Evolutionary conservation across 2,797 vertebrate genomes (phyloP), one percentile per base, ranked within the genome.

Genomic region (Corythornis leucogaster): DNA sequence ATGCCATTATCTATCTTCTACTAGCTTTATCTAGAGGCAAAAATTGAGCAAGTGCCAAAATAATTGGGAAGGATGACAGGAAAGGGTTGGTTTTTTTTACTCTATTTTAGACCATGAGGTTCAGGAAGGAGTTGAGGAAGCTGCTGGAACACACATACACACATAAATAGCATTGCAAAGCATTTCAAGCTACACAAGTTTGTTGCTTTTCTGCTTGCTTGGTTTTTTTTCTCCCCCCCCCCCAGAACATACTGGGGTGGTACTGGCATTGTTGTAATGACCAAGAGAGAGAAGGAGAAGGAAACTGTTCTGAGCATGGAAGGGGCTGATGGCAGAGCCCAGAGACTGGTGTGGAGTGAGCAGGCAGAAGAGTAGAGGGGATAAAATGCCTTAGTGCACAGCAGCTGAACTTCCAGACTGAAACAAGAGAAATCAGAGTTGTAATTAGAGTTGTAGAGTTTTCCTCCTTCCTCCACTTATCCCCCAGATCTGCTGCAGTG

Each of bases 71-170:
- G 51, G 80, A 75, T 80, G 69, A 58, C 69, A 67, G 82, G 87
- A 93, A 90, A 62, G 43, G 15, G 18, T 15, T 40, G 38, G 38
- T 15, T 40, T 68, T 90, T 58, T 81, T 79, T 66, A 22, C 67
- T 75, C 64, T 90, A n/a, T 84, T 94, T 94, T 92, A 55, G 75
- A n/a, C 63, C 3, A 0, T 31, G 63, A 82, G 71, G 50, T 82
- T 92, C 92, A 87, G 84, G 86, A 90, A 85, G 79, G 63, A 92
- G 20, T 7, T 77, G 58, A 90, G 84, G 89, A 95, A 95, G 64
- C 77, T 93, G 40, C 54, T 68, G 69, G 59, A 59, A 8, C 12
- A 16, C 8, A 35, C 11, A 11, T 62, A 62, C 51, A 33, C 20
- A 24, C 18, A 85, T 8, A 68, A 68, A 59, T 48, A 83, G 50